Percentiles rank a stretch among this genome's conserved stretches.
These are phyloP conservation scores for Calliopum simillimum DNA, from an alignment of 2,888 invertebrate genomes.

Conservation along the genomic window DNA sequence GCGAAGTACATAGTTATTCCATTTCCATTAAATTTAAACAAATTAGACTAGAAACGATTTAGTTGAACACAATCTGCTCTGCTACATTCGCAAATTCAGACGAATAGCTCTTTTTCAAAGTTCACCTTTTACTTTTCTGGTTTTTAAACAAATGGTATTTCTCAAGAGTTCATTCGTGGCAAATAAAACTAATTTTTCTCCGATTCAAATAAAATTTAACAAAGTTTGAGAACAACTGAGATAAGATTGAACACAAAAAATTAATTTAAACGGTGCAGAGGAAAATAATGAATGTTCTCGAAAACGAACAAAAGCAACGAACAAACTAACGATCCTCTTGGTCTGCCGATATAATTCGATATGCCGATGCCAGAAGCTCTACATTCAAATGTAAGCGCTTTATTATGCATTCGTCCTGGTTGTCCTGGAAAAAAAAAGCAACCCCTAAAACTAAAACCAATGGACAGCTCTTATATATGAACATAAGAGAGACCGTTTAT, in stretches of 20 bases:
- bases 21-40: conserved; percentile 15
- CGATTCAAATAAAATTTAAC: conserved; percentile 10
- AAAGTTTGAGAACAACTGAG: conserved; percentile 37
- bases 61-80: conserved; percentile 28
- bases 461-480: no score
- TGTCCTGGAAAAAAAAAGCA: conserved; percentile 32
- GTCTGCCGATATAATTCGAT: conserved; percentile 45
- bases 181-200: neutral
- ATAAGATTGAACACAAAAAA: conserved; percentile 24
- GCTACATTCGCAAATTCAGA: neutral
- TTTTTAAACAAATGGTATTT: neutral
- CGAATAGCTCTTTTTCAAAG: neutral
- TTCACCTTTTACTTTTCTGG: conserved; percentile 3
- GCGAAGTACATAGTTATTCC: neutral
- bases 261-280: conserved; percentile 60
- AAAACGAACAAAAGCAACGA: conserved; percentile 66
- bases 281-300: conserved; percentile 67
- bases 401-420: conserved; percentile 22
- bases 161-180: neutral
- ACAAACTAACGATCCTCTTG: conserved; percentile 60
- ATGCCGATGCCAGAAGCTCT: conserved; percentile 14
- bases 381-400: neutral
- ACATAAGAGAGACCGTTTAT: no score
- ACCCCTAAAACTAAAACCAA: neutral
- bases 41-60: conserved; percentile 26